A percentile compares a stretch with the other conserved stretches of the same genome.
Evolutionary conservation across 2,113 vertebrate genomes (phyloP).

Genomic region (Myrmophylax atrothorax): DNA sequence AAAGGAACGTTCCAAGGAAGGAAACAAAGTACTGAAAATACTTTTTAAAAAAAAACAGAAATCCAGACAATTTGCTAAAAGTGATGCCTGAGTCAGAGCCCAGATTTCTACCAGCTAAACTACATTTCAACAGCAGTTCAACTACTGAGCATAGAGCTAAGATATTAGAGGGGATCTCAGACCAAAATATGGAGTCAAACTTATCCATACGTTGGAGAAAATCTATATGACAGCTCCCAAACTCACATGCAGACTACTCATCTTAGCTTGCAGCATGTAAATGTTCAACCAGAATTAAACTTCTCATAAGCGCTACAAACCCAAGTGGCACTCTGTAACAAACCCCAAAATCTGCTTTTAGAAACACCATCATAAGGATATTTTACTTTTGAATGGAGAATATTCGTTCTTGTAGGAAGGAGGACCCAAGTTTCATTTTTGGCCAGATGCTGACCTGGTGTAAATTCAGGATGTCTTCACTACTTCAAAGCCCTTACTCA

Average conservation of each 20-base stretch:
- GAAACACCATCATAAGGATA: not conserved
- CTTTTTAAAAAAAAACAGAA: not conserved
- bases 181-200: not conserved
- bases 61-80: not conserved
- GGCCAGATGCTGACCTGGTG: not conserved
- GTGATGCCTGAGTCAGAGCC: not conserved
- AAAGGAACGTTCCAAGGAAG: not conserved
- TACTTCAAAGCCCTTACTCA: not conserved
- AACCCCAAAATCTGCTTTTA: not conserved
- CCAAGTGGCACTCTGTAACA: not conserved
- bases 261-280: not conserved
- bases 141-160: fast-evolving
- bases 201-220: not conserved
- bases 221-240: fast-evolving
- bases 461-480: not conserved
- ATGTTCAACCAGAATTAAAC: not conserved
- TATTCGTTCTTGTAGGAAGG: not conserved
- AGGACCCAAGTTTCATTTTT: not conserved
- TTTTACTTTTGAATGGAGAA: not conserved
- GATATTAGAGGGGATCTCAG: not conserved
- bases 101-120: not conserved
- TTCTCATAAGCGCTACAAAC: not conserved
- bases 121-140: not conserved
- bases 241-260: not conserved
- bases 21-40: not conserved